Evolutionary conservation across 2,888 invertebrate species (phyloP).

Genomic region (Meghimatium bilineatum): DNA sequence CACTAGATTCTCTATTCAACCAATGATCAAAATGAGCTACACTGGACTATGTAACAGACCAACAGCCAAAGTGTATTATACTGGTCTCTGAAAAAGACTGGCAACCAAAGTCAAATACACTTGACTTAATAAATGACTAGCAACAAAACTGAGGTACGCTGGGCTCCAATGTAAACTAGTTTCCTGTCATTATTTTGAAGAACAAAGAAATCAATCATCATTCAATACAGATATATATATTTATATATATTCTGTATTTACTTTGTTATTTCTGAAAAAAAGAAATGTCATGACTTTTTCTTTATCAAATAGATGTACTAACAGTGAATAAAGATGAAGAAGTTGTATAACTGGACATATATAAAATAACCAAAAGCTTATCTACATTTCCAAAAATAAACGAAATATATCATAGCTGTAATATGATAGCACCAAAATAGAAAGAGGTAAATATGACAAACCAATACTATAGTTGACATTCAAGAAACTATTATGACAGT

Average conservation of each 20-base stretch:
- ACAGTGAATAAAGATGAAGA: not conserved
- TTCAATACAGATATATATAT: not conserved
- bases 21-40: not conserved
- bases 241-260: too few relatives aligned
- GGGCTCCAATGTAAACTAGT: not conserved
- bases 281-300: not conserved
- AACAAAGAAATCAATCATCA: not conserved
- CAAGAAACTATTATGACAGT: not conserved
- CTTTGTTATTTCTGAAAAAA: not conserved
- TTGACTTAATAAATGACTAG: too few relatives aligned
- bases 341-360: not conserved
- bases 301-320: not conserved
- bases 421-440: conserved; percentile 8
- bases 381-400: not conserved
- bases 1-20: not conserved
- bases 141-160: not conserved
- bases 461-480: not conserved
- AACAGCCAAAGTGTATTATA: too few relatives aligned
- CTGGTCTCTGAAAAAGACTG: too few relatives aligned
- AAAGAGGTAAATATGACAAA: not conserved
- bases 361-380: not conserved
- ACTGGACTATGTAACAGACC: too few relatives aligned
- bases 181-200: not conserved
- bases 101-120: too few relatives aligned
- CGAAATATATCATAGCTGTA: not conserved